Base-by-base conservation (phyloP, 1,140 invertebrate genomes). In the Drosophila athabasca region DNA sequence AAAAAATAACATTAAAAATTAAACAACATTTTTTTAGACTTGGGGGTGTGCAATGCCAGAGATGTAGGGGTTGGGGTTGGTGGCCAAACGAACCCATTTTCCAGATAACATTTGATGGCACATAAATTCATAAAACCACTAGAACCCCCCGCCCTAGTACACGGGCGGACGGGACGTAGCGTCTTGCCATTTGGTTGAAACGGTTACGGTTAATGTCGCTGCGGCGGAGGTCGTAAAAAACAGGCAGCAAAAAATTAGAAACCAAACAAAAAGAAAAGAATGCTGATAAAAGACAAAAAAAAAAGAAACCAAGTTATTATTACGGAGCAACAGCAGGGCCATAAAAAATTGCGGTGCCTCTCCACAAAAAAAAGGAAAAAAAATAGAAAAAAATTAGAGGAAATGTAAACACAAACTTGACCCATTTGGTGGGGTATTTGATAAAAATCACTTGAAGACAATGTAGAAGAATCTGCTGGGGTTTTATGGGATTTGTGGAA, bases 151-250 rank as follows among this genome's bases (percentile, higher is more conserved):
- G 31, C 67, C 44, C 49, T 62, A 73, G 49, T 43, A 22, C 65
- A 26, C 19, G 13, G 19, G 17, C 17, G 17, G 17, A 19, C 17
- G 6, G 29, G 29, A 6, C 29, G 6, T 29, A 52, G 31, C 50
- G 45, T 22, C 53, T 52, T 58, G 53, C n/a, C 68, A 48, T 74
- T 74, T 87, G 78, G 35, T 39, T 39, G 11, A 39, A 39, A 79
- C 82, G 82, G 78, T 85, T 87, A 85, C 74, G 85, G 78, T 78
- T 82, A 85, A 87, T 82, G 82, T 76, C 82, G 82, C 17, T 19
- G 17, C 17, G 17, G 17, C 41, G 53, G 66, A 62, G 62, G 64
- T 82, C 82, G 65, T 85, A 81, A 85, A 87, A 81, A 64, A 44
- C 60, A 58, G 45, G 52, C 48, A 57, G 52, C 52, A 53, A 66